These are phyloP conservation scores for Nymphalis c-album DNA, from an alignment of 2,888 invertebrate species.

Conservation along the genomic window DNA sequence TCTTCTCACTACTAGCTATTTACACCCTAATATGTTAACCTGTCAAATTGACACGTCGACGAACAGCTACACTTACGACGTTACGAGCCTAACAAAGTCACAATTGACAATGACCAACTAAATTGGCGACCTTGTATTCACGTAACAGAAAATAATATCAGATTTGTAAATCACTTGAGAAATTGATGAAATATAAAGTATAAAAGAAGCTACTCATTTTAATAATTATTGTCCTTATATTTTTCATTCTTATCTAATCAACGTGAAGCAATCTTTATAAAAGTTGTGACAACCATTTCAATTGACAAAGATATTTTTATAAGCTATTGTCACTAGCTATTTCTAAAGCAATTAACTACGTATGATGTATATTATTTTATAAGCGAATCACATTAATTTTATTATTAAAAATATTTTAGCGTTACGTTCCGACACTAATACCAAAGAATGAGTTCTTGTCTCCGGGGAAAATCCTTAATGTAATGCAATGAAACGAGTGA, in stretches of 20 bases:
- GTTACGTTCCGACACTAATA: constrained; percentile 24
- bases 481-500: constrained; percentile 75
- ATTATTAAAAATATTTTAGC: neutral
- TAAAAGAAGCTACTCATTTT: neutral
- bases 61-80: constrained; percentile 11
- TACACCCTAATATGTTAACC: constrained; percentile 50
- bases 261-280: neutral
- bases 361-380: neutral
- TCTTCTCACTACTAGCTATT: constrained; percentile 57
- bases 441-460: constrained; percentile 39
- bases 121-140: constrained; percentile 34
- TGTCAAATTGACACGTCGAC: constrained; percentile 40
- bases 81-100: constrained; percentile 38
- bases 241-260: constrained; percentile 1
- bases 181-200: neutral
- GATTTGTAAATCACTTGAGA: neutral
- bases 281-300: constrained; percentile 3
- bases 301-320: constrained; percentile 2
- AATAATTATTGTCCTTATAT: neutral
- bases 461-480: constrained; percentile 67
- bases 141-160: constrained; percentile 12
- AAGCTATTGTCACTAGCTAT: neutral
- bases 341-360: neutral
- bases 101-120: constrained; percentile 70
- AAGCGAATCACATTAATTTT: neutral